Percentiles rank a stretch among this genome's conserved stretches.
Conservation (phyloP, 2,888 invertebrate genomes). For the Acanthococcus lagerstroemiae region DNA sequence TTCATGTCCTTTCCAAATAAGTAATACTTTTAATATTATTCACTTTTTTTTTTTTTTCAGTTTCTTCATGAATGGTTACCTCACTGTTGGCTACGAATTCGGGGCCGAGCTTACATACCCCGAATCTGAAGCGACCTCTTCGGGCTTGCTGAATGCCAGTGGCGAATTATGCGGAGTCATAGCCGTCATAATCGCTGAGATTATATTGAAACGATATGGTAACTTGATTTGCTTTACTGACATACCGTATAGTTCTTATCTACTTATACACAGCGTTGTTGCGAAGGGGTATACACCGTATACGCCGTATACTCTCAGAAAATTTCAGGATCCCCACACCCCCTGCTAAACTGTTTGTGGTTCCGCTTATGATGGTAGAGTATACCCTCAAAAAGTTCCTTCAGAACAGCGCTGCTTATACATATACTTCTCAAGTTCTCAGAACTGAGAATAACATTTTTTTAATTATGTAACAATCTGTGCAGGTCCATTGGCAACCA, state of each 20-base stretch:
- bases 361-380: too few species aligned
- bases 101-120: constrained; percentile 40
- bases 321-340: too few species aligned
- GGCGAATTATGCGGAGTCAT: constrained; percentile 38
- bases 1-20: neutral
- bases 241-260: neutral
- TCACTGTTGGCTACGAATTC: constrained; percentile 39
- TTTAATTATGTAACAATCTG: too few species aligned
- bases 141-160: constrained; percentile 38
- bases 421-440: too few species aligned
- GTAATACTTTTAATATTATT: too few species aligned
- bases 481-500: constrained; percentile 16
- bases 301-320: too few species aligned
- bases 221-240: neutral
- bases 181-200: constrained; percentile 34
- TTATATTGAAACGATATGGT: constrained; percentile 50
- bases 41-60: constrained; percentile 21
- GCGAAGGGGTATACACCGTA: too few species aligned
- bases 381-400: too few species aligned
- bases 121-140: constrained; percentile 39
- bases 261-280: too few species aligned
- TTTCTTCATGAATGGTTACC: constrained; percentile 38
- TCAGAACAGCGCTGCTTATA: too few species aligned
- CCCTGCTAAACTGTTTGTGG: too few species aligned
- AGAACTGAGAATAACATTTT: too few species aligned